These are phyloP conservation scores for Salmo trutta DNA, from an alignment of 2,797 vertebrate species.

Conservation along the genomic window DNA sequence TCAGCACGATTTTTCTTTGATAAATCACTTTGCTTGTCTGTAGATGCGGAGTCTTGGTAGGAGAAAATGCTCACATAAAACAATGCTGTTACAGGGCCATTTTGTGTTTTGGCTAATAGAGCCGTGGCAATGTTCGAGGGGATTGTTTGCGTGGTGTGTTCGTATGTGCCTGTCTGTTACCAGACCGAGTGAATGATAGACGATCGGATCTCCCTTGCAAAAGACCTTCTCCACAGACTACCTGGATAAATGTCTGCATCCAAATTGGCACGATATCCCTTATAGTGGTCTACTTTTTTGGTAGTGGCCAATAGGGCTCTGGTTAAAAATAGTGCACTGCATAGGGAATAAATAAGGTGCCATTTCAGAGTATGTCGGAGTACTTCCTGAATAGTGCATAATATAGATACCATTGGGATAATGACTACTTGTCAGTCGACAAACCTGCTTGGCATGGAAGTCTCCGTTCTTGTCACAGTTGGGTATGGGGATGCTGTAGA, in stretches of 20 bases:
- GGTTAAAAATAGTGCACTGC: neutral
- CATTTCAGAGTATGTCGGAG: neutral
- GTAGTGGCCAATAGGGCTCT: neutral
- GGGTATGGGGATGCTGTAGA: constrained; percentile 90
- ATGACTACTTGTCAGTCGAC: constrained; percentile 17
- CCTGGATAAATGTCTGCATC: neutral
- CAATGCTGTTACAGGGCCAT: constrained; percentile 41
- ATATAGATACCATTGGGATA: neutral
- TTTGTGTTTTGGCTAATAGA: constrained; percentile 48
- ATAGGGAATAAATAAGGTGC: no score
- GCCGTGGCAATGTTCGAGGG: constrained; percentile 42
- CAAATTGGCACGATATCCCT: neutral
- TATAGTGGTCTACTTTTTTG: neutral
- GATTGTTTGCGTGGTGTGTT: constrained; percentile 34
- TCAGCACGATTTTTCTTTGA: constrained; percentile 27
- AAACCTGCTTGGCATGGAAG: constrained; percentile 92
- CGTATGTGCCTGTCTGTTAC: constrained; percentile 24
- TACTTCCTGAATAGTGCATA: neutral
- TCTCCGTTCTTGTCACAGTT: constrained; percentile 94
- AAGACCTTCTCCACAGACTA: neutral
- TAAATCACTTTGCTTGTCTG: constrained; percentile 52
- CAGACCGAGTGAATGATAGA: constrained; percentile 27
- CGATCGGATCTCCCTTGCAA: neutral
- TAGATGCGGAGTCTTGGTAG: constrained; percentile 50
- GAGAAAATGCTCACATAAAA: constrained; percentile 9